phyloP scores from a whole-genome alignment of 2,888 invertebrate species.

The Agriopis leucophaearia region DNA sequence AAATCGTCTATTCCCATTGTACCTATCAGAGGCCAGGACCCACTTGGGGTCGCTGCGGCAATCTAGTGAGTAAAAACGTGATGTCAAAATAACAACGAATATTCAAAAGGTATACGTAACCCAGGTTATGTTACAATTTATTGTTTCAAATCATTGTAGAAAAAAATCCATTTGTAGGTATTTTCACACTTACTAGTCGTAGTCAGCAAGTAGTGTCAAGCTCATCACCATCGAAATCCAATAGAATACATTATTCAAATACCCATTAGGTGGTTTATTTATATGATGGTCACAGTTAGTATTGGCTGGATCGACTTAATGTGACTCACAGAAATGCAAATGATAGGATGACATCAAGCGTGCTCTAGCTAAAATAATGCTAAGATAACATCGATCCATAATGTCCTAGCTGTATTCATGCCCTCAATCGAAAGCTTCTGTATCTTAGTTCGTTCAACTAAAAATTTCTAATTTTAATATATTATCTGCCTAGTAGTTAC shows the following conservation, averaged over 20 bases:
- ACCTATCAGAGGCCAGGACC: too few relatives aligned
- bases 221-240: constrained; percentile 16
- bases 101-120: background rate
- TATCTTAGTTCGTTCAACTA: constrained; percentile 25
- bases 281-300: constrained; percentile 37
- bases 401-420: constrained; percentile 29
- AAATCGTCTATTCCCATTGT: too few relatives aligned
- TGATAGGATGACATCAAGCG: constrained; percentile 36
- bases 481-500: background rate
- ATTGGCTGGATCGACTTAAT: constrained; percentile 29
- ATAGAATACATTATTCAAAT: constrained; percentile 24
- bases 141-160: too few relatives aligned
- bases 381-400: constrained; percentile 16
- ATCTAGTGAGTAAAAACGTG: background rate
- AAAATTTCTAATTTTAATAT: constrained; percentile 11
- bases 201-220: background rate
- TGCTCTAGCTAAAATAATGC: constrained; percentile 27
- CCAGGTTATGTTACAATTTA: too few relatives aligned
- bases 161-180: background rate
- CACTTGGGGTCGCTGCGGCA: too few relatives aligned
- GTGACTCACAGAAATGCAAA: constrained; percentile 44
- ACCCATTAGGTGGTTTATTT: constrained; percentile 30
- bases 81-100: background rate
- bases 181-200: background rate
- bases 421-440: constrained; percentile 14